These are phyloP conservation scores for Alosa alosa DNA, from an alignment of 2,113 vertebrate genomes.

Conservation along the genomic window DNA sequence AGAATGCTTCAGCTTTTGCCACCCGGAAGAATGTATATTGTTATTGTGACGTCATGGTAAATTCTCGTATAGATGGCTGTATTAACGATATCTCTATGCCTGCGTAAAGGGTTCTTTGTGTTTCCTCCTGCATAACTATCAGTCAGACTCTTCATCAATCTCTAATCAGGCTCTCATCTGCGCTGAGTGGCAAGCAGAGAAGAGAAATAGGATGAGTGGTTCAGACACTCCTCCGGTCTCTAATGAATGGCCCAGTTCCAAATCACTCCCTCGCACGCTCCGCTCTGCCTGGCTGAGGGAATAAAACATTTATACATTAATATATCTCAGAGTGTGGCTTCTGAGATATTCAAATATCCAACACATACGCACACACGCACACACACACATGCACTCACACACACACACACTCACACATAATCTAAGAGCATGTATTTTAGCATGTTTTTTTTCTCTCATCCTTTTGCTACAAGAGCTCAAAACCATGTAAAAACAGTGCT, in stretches of 20 bases:
- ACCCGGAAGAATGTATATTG: too few relatives aligned
- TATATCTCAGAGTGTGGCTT: background rate
- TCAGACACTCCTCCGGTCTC: background rate
- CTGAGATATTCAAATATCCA: background rate
- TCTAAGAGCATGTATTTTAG: too few relatives aligned
- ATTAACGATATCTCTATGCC: background rate
- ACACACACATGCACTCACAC: background rate
- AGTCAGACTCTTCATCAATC: background rate
- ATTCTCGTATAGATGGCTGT: too few relatives aligned
- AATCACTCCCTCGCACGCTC: background rate
- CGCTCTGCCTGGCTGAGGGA: background rate
- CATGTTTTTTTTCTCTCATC: too few relatives aligned
- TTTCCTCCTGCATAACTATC: background rate
- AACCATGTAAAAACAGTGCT: too few relatives aligned
- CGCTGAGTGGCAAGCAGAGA: background rate
- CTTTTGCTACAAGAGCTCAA: too few relatives aligned
- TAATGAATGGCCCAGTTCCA: background rate
- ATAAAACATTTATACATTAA: background rate
- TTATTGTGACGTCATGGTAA: too few relatives aligned
- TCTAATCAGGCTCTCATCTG: background rate
- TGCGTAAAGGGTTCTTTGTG: background rate
- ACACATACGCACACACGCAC: background rate
- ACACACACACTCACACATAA: background rate
- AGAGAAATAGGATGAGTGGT: background rate
- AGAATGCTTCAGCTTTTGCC: too few relatives aligned